Percentiles rank a stretch among this genome's conserved stretches.
These are phyloP conservation scores for Peromyscus polionotus DNA, from an alignment of 2,113 vertebrate species.

Conservation along the genomic window DNA sequence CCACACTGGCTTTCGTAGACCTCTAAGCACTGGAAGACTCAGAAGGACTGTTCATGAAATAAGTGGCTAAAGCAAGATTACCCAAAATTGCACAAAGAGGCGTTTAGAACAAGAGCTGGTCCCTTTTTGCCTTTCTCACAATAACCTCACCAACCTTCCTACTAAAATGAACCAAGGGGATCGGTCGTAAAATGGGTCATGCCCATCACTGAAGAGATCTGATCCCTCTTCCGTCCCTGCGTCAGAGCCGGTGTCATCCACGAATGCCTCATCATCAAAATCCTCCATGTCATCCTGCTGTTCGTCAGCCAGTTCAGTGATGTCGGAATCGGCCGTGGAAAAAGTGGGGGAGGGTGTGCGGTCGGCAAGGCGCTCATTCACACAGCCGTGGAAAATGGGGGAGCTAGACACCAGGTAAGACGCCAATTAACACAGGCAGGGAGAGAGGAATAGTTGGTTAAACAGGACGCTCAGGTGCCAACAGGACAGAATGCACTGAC, in stretches of 20 bases:
- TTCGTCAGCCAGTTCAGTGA: constrained; percentile 99
- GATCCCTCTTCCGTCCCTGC: constrained; percentile 98
- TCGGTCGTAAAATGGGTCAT: constrained; percentile 99
- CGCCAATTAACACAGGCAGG: constrained; percentile 83
- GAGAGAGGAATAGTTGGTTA: constrained; percentile 82
- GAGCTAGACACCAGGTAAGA: constrained; percentile 92
- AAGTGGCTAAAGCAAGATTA: not conserved
- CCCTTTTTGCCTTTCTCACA: constrained; percentile 87
- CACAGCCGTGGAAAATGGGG: constrained; percentile 99
- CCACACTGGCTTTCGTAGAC: not conserved
- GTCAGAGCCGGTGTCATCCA: constrained; percentile 99
- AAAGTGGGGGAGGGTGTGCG: constrained; percentile 99
- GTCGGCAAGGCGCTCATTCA: constrained; percentile 97
- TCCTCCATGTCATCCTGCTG: constrained; percentile 99
- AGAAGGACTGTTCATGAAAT: not conserved
- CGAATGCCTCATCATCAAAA: constrained; percentile 98
- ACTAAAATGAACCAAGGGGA: constrained; percentile 99
- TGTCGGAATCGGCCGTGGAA: constrained; percentile 99
- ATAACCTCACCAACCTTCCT: constrained; percentile 99
- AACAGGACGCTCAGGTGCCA: constrained; percentile 75
- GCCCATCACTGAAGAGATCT: constrained; percentile 98
- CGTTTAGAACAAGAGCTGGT: constrained; percentile 88
- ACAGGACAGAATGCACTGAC: constrained; percentile 70
- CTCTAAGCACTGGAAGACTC: not conserved
- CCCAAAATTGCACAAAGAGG: constrained; percentile 63